Evolutionary conservation across 2,113 vertebrate genomes (phyloP).

Genomic region (Dicaeum eximium): DNA sequence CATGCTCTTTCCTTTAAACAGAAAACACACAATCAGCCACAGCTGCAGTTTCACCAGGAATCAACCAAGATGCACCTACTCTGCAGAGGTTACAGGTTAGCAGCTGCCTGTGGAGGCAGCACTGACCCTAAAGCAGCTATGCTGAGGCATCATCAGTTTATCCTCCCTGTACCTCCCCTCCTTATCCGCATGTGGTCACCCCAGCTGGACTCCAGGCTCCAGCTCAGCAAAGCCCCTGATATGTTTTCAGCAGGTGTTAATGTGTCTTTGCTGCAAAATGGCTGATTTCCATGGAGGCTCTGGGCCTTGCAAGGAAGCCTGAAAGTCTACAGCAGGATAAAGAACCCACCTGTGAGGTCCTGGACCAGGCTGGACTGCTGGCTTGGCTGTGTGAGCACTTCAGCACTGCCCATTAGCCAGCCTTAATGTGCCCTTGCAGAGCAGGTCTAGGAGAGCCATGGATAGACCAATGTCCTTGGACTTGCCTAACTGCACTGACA

Average conservation of each 20-base stretch:
- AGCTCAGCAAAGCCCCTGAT: background rate
- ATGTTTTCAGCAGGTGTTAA: background rate
- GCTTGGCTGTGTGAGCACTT: background rate
- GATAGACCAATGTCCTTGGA: background rate
- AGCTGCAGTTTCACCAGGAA: background rate
- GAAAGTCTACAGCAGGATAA: background rate
- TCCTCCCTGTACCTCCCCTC: background rate
- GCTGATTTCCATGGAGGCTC: background rate
- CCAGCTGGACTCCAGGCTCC: background rate
- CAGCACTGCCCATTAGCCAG: background rate
- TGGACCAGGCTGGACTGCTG: background rate
- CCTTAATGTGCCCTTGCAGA: background rate
- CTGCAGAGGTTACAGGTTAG: background rate
- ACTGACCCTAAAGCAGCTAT: background rate
- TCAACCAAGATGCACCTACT: background rate
- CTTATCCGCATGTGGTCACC: background rate
- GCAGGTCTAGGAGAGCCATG: background rate
- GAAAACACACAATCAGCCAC: constrained; percentile 1
- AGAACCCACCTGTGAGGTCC: rapidly evolving
- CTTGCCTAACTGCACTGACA: background rate
- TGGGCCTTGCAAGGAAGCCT: background rate
- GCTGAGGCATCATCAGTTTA: background rate
- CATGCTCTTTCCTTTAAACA: constrained; percentile 68
- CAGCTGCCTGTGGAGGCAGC: background rate
- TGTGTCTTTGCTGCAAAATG: background rate